phyloP scores from a whole-genome alignment of 2,113 vertebrate species.

The Strigops habroptila region DNA sequence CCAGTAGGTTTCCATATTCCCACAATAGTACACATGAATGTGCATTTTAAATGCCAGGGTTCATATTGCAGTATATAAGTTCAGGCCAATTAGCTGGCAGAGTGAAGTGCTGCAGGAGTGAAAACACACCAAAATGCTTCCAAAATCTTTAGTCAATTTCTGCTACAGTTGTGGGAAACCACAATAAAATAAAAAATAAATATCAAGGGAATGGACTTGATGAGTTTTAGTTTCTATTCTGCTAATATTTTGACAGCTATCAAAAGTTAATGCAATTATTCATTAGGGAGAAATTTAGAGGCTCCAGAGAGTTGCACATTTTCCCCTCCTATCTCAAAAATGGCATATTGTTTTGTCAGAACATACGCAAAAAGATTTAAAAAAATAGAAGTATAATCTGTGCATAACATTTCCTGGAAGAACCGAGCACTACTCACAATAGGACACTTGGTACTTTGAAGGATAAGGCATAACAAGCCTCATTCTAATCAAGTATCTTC shows the following conservation, averaged over 20 bases:
- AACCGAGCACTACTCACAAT: neutral
- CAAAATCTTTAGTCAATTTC: neutral
- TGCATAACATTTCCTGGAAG: neutral
- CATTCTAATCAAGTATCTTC: neutral
- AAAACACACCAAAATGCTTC: neutral
- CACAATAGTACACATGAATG: neutral
- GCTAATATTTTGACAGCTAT: neutral
- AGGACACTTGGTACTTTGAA: neutral
- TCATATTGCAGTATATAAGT: neutral
- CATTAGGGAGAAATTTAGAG: neutral
- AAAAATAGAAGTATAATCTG: neutral
- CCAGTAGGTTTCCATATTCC: neutral
- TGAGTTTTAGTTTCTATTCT: neutral
- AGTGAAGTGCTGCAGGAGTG: neutral
- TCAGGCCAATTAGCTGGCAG: neutral
- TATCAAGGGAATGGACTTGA: neutral
- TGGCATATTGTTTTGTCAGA: neutral
- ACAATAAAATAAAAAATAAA: neutral
- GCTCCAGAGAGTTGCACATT: neutral
- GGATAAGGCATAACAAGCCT: neutral
- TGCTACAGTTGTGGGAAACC: neutral
- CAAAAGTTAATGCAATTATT: neutral
- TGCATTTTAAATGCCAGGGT: neutral
- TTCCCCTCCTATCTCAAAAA: neutral
- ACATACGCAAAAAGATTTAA: accelerated